phyloP scores from a whole-genome alignment of 2,113 vertebrate genomes.

The Tragelaphus scriptus region DNA sequence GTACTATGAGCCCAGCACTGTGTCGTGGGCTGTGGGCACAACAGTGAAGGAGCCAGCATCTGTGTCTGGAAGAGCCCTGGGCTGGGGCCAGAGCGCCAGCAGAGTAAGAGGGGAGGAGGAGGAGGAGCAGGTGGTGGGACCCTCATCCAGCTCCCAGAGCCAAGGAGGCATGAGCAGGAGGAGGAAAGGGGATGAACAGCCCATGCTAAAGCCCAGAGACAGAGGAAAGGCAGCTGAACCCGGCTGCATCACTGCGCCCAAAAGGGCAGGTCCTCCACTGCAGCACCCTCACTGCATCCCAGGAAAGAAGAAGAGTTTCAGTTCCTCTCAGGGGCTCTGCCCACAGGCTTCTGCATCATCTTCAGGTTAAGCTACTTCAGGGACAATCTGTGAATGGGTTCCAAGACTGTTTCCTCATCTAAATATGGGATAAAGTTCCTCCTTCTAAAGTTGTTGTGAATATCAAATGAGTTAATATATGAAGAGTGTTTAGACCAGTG shows the following conservation, averaged over 20 bases:
- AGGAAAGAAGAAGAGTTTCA: neutral
- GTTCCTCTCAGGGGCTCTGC: neutral
- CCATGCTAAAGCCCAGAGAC: neutral
- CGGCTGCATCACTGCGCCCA: neutral
- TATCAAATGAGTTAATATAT: no score
- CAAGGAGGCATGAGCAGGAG: neutral
- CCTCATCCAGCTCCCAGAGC: neutral
- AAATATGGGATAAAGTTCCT: no score
- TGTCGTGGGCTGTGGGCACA: neutral
- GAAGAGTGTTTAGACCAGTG: no score
- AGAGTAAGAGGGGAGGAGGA: neutral
- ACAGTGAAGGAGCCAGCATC: neutral
- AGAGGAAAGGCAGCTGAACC: neutral
- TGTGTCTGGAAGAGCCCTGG: neutral
- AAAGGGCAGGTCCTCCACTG: no score
- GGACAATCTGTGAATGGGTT: no score
- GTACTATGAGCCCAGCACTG: accelerated
- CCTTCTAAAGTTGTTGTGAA: no score
- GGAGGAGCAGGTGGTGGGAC: accelerated
- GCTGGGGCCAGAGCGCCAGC: neutral
- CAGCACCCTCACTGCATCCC: neutral
- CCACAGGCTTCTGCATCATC: no score
- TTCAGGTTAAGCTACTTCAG: no score
- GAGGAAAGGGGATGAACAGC: neutral
- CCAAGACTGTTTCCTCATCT: no score